Conservation (phyloP, 2,888 invertebrate species). For the Hemicrepidius hirtus region DNA sequence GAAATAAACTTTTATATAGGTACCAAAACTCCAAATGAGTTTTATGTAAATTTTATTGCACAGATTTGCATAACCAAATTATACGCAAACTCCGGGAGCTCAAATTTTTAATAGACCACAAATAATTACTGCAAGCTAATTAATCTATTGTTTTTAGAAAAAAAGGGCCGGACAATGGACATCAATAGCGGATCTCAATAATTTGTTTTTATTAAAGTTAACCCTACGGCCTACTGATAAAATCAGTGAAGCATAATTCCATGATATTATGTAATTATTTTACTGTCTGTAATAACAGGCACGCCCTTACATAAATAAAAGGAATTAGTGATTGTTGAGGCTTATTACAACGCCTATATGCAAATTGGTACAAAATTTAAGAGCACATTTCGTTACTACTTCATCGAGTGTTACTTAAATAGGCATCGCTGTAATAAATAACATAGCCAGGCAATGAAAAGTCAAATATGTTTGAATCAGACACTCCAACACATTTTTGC, state of each 20-base stretch:
- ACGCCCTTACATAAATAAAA: slow-evolving; percentile 20
- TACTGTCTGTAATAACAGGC: slow-evolving; percentile 21
- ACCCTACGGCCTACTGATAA: slow-evolving; percentile 2
- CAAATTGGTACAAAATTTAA: slow-evolving; percentile 8
- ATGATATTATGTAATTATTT: slow-evolving; percentile 15
- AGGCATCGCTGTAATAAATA: background rate
- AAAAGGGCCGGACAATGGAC: background rate
- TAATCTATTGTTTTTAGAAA: slow-evolving; percentile 10
- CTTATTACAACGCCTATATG: slow-evolving; percentile 12
- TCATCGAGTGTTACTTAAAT: background rate
- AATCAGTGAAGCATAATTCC: slow-evolving; percentile 21
- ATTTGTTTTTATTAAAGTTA: slow-evolving; percentile 17
- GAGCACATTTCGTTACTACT: background rate
- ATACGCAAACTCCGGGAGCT: background rate
- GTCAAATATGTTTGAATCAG: no score
- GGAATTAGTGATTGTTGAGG: slow-evolving; percentile 16
- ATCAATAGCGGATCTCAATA: background rate
- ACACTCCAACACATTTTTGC: no score
- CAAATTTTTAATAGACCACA: background rate
- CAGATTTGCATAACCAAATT: background rate
- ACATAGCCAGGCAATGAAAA: background rate
- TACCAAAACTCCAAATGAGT: no score
- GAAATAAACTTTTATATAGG: no score
- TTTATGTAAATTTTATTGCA: no score
- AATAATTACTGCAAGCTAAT: background rate